Evolutionary conservation across 2,888 invertebrate species (phyloP).

Genomic region (Lochmaea crataegi): DNA sequence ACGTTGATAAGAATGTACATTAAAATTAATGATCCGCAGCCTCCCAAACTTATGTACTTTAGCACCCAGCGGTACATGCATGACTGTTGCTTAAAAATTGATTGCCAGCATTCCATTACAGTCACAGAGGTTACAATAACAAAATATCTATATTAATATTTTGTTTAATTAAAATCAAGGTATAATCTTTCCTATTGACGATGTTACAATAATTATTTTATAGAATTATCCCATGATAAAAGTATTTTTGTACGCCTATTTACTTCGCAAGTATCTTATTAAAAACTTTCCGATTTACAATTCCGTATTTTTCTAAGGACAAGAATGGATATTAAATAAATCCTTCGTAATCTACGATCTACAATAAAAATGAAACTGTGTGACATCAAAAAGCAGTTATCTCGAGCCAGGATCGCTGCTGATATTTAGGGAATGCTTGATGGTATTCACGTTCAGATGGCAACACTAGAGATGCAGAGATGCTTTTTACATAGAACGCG

Average conservation of each 20-base stretch:
- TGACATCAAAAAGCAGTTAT: too few species aligned
- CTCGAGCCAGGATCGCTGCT: too few species aligned
- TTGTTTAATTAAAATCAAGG: conserved; percentile 23
- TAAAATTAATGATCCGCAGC: conserved; percentile 32
- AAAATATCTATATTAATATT: conserved; percentile 24
- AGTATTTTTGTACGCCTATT: background rate
- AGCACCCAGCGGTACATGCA: conserved; percentile 17
- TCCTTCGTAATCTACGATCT: too few species aligned
- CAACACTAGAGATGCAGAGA: too few species aligned
- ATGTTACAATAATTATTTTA: background rate
- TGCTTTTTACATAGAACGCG: too few species aligned
- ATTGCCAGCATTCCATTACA: conserved; percentile 23
- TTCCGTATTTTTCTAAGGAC: too few species aligned
- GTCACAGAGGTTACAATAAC: conserved; percentile 30
- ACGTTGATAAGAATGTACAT: conserved; percentile 11
- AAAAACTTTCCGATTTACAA: background rate
- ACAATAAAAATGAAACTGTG: background rate
- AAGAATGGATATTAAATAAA: background rate
- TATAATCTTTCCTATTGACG: conserved; percentile 22
- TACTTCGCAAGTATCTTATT: background rate
- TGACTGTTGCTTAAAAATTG: conserved; percentile 22
- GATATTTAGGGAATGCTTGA: too few species aligned
- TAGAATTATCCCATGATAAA: background rate
- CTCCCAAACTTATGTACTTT: conserved; percentile 31
- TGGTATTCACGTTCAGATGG: too few species aligned